Evolutionary conservation across 2,797 vertebrate species (phyloP).

Genomic region (Columba guinea): DNA sequence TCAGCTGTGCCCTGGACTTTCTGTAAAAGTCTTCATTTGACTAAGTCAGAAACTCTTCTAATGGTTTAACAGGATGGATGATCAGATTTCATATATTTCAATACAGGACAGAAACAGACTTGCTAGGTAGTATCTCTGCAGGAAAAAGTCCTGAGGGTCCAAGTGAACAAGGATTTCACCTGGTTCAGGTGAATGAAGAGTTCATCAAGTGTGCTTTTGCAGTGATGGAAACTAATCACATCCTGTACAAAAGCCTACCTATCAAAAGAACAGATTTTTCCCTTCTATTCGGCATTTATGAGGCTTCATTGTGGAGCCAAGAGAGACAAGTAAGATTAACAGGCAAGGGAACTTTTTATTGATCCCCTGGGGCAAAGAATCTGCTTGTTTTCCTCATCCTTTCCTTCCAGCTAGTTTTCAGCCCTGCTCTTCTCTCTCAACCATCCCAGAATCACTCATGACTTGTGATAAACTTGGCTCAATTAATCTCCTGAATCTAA

Average conservation of each 20-base stretch:
- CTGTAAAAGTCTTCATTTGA: neutral
- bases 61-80: neutral
- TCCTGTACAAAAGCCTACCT: neutral
- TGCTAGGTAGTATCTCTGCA: neutral
- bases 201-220: neutral
- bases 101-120: neutral
- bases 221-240: neutral
- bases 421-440: neutral
- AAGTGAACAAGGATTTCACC: neutral
- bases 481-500: neutral
- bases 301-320: neutral
- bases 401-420: neutral
- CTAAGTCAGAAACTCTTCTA: neutral
- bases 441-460: neutral
- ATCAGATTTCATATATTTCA: neutral
- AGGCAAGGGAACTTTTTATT: neutral
- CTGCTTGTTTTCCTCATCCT: neutral
- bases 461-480: neutral
- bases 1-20: fast-evolving
- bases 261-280: neutral
- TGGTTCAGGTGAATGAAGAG: neutral
- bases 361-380: neutral
- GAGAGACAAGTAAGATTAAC: neutral
- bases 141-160: neutral
- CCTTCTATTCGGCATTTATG: neutral